Percentiles rank a stretch among this genome's conserved stretches.
Evolutionary conservation across 2,113 vertebrate species (phyloP).

Genomic region (Thunnus maccoyii): DNA sequence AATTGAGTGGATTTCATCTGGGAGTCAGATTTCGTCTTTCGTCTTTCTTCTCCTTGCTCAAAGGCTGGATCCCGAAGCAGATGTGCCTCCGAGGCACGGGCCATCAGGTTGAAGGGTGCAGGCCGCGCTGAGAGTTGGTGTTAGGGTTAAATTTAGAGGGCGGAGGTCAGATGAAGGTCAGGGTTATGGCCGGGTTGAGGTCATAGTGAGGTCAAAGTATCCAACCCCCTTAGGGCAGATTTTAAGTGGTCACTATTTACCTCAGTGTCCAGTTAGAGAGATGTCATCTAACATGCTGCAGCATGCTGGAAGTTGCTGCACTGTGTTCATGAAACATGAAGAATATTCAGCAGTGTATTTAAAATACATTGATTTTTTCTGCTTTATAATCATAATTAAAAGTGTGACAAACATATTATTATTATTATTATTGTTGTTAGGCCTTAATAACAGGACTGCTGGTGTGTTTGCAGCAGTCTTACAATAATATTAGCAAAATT

Average conservation of each 20-base stretch:
- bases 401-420: too few species aligned
- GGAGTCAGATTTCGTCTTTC: conserved; percentile 63
- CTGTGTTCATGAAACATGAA: neutral
- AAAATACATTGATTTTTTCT: neutral
- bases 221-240: conserved; percentile 66
- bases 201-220: conserved; percentile 72
- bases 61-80: conserved; percentile 70
- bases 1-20: conserved; percentile 71
- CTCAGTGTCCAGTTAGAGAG: conserved; percentile 51
- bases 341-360: neutral
- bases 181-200: conserved; percentile 84
- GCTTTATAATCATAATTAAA: neutral
- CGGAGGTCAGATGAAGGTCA: conserved; percentile 73
- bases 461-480: neutral
- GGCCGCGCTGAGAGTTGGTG: conserved; percentile 72
- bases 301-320: conserved; percentile 3
- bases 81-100: conserved; percentile 78
- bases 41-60: conserved; percentile 57
- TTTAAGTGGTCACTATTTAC: conserved; percentile 73
- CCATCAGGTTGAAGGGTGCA: conserved; percentile 73
- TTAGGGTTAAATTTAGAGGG: conserved; percentile 84
- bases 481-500: neutral
- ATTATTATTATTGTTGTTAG: neutral
- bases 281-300: neutral
- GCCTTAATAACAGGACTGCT: neutral